phyloP scores from a whole-genome alignment of 2,888 invertebrate species.

The Siphlonurus alternatus region DNA sequence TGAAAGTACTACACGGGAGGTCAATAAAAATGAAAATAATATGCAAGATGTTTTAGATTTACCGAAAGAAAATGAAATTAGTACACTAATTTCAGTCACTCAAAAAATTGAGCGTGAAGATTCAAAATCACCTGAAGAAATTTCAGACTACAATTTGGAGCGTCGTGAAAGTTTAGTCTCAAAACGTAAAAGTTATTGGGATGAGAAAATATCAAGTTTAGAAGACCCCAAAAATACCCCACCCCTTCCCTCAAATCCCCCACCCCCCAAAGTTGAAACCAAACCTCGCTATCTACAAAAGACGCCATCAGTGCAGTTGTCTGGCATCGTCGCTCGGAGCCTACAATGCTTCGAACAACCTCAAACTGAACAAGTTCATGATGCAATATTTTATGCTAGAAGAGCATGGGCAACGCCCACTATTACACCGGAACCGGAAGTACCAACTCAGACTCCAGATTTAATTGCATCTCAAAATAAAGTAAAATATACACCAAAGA shows the following conservation, averaged over 20 bases:
- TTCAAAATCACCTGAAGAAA: too few species aligned
- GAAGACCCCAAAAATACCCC: too few species aligned
- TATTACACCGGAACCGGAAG: background rate
- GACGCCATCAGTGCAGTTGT: background rate
- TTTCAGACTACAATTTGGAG: too few species aligned
- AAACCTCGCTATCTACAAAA: background rate
- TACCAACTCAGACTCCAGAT: background rate
- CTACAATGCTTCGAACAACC: background rate
- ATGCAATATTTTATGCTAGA: too few species aligned
- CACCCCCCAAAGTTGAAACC: background rate
- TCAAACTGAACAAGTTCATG: background rate
- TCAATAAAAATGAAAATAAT: too few species aligned
- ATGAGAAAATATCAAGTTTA: background rate
- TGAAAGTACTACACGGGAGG: too few species aligned
- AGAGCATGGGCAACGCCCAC: background rate
- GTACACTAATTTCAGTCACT: too few species aligned
- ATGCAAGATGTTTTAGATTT: too few species aligned
- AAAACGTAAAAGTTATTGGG: background rate
- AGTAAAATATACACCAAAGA: too few species aligned
- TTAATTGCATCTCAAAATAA: background rate
- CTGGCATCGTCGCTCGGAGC: background rate
- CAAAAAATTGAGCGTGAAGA: too few species aligned
- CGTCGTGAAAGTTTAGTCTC: background rate
- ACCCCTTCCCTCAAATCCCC: too few species aligned
- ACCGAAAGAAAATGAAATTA: too few species aligned